phyloP scores from a whole-genome alignment of 2,797 vertebrate species.

The Enteromius unitaeniatus region DNA sequence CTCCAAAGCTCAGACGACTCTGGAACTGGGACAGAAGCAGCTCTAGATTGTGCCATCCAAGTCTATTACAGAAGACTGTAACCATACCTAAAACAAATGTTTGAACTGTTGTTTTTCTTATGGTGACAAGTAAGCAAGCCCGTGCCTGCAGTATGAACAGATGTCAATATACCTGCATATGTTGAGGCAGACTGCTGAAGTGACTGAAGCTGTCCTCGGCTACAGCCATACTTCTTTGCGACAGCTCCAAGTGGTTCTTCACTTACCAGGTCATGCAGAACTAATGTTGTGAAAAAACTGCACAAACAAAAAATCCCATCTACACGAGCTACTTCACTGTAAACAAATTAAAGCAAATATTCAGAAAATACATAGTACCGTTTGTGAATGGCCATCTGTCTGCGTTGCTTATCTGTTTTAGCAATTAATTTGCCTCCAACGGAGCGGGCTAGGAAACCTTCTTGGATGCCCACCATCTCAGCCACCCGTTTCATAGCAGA shows the following conservation, averaged over 20 bases:
- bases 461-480: constrained; percentile 95
- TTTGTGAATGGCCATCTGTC: constrained; percentile 96
- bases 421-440: constrained; percentile 88
- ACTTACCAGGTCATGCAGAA: constrained; percentile 91
- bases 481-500: constrained; percentile 94
- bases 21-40: constrained; percentile 94
- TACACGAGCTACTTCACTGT: neutral
- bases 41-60: constrained; percentile 98
- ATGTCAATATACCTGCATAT: constrained; percentile 85
- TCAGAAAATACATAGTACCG: constrained; percentile 75
- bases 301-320: neutral
- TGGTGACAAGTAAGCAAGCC: too few species aligned
- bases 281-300: constrained; percentile 97
- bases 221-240: constrained; percentile 91
- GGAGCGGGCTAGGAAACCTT: constrained; percentile 92
- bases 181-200: constrained; percentile 96
- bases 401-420: constrained; percentile 91
- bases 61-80: constrained; percentile 91
- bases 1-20: constrained; percentile 93
- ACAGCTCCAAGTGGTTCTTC: constrained; percentile 89
- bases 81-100: constrained; percentile 87
- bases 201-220: constrained; percentile 94
- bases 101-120: neutral
- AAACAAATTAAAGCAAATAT: neutral
- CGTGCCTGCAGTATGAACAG: neutral